Evolutionary conservation across 2,113 vertebrate genomes (phyloP).

Genomic region (Callithrix jacchus): DNA sequence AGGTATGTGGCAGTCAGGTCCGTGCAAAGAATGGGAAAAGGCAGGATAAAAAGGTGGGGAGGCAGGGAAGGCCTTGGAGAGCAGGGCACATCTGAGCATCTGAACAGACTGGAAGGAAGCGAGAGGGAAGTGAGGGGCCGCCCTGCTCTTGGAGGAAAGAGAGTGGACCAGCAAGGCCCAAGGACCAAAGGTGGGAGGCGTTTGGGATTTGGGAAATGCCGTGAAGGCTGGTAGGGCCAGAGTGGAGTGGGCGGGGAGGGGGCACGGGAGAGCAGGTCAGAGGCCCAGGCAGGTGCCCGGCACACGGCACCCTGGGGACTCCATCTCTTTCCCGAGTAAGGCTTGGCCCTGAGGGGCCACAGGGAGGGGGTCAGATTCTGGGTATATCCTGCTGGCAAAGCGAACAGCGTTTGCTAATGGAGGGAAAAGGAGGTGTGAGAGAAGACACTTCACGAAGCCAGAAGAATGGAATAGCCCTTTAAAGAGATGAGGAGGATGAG

Average conservation of each 20-base stretch:
- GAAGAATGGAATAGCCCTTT: not conserved
- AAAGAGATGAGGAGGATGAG: not conserved
- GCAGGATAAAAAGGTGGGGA: not conserved
- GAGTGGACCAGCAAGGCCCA: not conserved
- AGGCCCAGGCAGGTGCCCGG: not conserved
- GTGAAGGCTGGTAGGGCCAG: no score
- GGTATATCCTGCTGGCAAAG: not conserved
- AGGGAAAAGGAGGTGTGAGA: no score
- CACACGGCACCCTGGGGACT: not conserved
- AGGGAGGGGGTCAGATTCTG: not conserved
- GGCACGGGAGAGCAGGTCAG: not conserved
- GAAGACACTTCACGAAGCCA: not conserved
- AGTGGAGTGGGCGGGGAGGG: not conserved
- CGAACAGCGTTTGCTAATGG: no score
- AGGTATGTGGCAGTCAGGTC: not conserved
- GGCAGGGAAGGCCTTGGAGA: no score
- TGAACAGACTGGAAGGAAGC: no score
- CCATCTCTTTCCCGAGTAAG: not conserved
- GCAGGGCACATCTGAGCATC: no score
- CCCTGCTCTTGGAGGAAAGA: fast-evolving
- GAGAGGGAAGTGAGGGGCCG: not conserved
- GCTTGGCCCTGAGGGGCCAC: not conserved
- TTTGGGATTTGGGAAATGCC: not conserved
- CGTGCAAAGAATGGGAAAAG: not conserved
- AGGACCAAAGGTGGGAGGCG: no score